A percentile compares a stretch with the other conserved stretches of the same genome.
Evolutionary conservation across 2,888 invertebrate genomes (phyloP).

Genomic region (Unio pictorum): DNA sequence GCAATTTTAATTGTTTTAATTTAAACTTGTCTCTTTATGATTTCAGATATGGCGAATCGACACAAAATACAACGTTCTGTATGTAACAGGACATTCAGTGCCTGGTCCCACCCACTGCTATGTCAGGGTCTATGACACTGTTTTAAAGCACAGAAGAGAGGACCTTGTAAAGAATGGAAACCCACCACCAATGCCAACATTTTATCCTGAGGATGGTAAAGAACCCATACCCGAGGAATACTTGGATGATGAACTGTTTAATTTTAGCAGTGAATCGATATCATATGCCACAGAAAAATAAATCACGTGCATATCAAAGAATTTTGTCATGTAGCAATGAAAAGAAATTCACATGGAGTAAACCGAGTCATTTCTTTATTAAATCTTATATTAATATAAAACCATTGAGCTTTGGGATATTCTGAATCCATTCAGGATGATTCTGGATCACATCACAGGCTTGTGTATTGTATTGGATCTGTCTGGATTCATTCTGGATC

Average conservation of each 20-base stretch:
- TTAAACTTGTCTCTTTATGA: too few relatives aligned
- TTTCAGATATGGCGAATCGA: slow-evolving; percentile 91
- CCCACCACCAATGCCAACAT: slow-evolving; percentile 87
- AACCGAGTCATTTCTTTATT: too few relatives aligned
- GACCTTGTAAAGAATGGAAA: slow-evolving; percentile 35
- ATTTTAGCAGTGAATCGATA: slow-evolving; percentile 74
- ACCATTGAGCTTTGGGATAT: too few relatives aligned
- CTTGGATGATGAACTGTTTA: slow-evolving; percentile 83
- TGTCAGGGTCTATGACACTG: slow-evolving; percentile 83
- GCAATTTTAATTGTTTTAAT: too few relatives aligned
- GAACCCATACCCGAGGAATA: slow-evolving; percentile 81
- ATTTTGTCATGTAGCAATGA: neutral
- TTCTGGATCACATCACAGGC: too few relatives aligned
- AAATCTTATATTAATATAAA: too few relatives aligned
- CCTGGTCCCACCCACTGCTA: slow-evolving; percentile 84
- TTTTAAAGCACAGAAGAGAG: slow-evolving; percentile 74
- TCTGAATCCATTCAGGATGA: too few relatives aligned
- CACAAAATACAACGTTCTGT: slow-evolving; percentile 93
- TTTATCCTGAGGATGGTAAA: slow-evolving; percentile 75
- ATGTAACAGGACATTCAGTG: slow-evolving; percentile 85
- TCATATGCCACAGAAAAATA: slow-evolving; percentile 18
- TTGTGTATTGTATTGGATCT: too few relatives aligned
- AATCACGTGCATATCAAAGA: neutral
- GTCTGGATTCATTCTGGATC: too few relatives aligned
- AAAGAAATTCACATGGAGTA: too few relatives aligned